Conservation (phyloP, 2,797 vertebrate species). For the Melanotaenia boesemani region DNA sequence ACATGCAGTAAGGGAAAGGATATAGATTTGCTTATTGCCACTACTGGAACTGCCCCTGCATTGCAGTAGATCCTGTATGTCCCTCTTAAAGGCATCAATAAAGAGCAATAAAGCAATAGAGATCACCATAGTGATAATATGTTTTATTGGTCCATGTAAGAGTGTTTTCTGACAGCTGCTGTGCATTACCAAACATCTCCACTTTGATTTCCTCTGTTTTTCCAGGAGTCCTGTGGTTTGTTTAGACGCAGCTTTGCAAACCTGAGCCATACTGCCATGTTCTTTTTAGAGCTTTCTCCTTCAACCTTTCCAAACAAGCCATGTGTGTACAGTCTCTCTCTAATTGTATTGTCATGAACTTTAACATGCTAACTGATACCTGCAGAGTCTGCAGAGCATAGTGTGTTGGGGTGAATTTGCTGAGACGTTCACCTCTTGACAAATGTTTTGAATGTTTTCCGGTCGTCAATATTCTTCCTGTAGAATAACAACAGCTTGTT, state of each 20-base stretch:
- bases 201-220: neutral
- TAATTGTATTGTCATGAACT: neutral
- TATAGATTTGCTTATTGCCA: slow-evolving; percentile 29
- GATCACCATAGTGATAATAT: slow-evolving; percentile 5
- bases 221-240: neutral
- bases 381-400: neutral
- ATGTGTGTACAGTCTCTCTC: no score
- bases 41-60: slow-evolving; percentile 62
- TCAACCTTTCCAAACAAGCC: neutral
- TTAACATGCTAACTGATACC: neutral
- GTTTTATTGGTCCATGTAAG: neutral
- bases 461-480: no score
- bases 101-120: neutral
- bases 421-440: no score
- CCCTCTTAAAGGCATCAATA: slow-evolving; percentile 26
- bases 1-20: slow-evolving; percentile 37
- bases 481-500: no score
- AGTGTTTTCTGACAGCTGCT: neutral
- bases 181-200: no score
- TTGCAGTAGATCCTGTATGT: slow-evolving; percentile 50
- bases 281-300: neutral
- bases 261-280: neutral
- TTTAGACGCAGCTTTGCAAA: neutral
- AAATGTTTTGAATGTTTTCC: no score
- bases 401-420: no score